Evolutionary conservation across 1,140 invertebrate species (phyloP).

Genomic region (Luehdorfia chinensis): DNA sequence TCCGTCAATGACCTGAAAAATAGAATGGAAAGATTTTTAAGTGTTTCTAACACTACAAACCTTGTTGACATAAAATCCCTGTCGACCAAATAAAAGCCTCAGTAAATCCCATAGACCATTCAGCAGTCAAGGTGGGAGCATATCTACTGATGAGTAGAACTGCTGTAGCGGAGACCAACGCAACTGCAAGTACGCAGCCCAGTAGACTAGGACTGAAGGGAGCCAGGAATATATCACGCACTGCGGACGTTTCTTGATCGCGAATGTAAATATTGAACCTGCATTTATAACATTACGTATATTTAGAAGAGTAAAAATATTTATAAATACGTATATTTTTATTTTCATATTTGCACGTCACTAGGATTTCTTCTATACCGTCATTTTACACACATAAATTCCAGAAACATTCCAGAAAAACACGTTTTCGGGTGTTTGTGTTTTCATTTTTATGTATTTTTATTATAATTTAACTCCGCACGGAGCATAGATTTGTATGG

Average conservation of each 20-base stretch:
- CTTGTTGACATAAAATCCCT: slow-evolving; percentile 81
- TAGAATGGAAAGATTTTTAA: no score
- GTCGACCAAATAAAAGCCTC: slow-evolving; percentile 79
- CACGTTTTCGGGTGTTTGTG: no score
- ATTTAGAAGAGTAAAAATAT: no score
- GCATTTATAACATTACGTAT: slow-evolving; percentile 20
- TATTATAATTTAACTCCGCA: background rate
- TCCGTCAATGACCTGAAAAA: no score
- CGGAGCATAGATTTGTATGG: no score
- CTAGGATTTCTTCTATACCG: no score
- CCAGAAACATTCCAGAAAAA: no score
- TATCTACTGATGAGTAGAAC: slow-evolving; percentile 71
- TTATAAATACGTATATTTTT: no score
- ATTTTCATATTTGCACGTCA: background rate
- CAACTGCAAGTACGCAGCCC: slow-evolving; percentile 73
- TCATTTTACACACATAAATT: no score
- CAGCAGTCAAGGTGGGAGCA: slow-evolving; percentile 36
- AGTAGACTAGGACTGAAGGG: slow-evolving; percentile 78
- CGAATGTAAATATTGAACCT: slow-evolving; percentile 82
- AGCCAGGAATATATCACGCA: slow-evolving; percentile 80
- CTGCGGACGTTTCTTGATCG: slow-evolving; percentile 78
- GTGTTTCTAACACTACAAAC: slow-evolving; percentile 46
- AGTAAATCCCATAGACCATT: slow-evolving; percentile 62
- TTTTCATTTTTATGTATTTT: background rate
- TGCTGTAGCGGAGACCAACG: slow-evolving; percentile 67